phyloP scores from a whole-genome alignment of 1,140 invertebrate genomes.

The Drosophila chauvacae region DNA sequence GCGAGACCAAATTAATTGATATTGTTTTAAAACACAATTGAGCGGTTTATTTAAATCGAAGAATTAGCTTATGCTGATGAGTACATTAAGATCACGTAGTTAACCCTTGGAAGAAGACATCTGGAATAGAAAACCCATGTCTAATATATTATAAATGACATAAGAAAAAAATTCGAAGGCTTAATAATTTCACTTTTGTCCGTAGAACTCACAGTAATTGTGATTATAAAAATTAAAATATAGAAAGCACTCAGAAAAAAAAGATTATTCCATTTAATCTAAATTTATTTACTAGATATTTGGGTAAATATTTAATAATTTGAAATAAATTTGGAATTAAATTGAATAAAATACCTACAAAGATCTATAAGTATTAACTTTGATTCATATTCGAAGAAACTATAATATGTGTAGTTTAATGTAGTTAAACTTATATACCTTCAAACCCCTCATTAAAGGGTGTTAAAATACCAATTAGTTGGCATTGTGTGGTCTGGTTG shows the following conservation, averaged over 20 bases:
- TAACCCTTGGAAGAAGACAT: background rate
- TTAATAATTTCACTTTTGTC: background rate
- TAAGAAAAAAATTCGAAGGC: background rate
- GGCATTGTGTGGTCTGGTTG: conserved; percentile 50
- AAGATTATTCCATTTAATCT: background rate
- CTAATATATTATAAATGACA: background rate
- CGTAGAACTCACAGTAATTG: background rate
- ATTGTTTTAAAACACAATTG: background rate
- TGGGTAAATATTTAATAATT: too few relatives aligned
- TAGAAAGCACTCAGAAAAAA: background rate
- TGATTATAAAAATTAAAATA: background rate
- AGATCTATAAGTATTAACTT: background rate
- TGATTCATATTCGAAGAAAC: background rate
- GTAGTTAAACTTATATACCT: conserved; percentile 5
- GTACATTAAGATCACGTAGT: background rate
- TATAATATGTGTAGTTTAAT: background rate
- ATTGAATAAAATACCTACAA: background rate
- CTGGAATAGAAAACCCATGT: background rate
- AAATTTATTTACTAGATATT: background rate
- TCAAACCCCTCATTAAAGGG: background rate
- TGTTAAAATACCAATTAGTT: background rate
- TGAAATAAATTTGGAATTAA: too few relatives aligned
- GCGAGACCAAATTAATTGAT: background rate
- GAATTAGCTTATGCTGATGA: background rate
- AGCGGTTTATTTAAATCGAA: background rate